Percentiles rank a stretch among this genome's conserved stretches.
Evolutionary conservation across 2,797 vertebrate genomes (phyloP).

Genomic region (Selene dorsalis): DNA sequence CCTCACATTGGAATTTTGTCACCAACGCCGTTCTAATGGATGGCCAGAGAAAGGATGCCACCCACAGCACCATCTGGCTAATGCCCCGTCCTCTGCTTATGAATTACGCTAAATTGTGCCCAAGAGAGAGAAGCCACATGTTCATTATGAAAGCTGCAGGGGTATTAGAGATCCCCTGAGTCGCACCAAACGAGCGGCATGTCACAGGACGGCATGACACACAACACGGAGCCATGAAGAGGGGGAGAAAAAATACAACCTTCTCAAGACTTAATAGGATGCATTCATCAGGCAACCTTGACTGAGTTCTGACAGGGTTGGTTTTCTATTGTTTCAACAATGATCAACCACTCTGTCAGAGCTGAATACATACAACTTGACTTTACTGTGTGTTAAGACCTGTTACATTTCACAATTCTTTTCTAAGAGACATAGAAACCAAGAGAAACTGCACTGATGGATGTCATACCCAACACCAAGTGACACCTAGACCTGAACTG

Average conservation of each 20-base stretch:
- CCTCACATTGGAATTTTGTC: conserved; percentile 77
- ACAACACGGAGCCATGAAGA: conserved; percentile 70
- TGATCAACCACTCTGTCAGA: conserved; percentile 46
- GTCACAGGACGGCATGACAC: conserved; percentile 80
- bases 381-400: conserved; percentile 22
- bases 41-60: conserved; percentile 83
- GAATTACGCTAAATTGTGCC: conserved; percentile 85
- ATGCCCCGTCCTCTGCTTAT: conserved; percentile 84
- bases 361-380: conserved; percentile 13
- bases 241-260: conserved; percentile 33
- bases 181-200: conserved; percentile 79
- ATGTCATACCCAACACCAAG: conserved; percentile 31
- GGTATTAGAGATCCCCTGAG: conserved; percentile 84
- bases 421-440: conserved; percentile 17
- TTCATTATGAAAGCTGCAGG: conserved; percentile 86
- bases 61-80: conserved; percentile 85
- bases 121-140: conserved; percentile 84
- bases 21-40: conserved; percentile 76
- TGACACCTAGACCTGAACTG: conserved; percentile 50
- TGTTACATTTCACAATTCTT: conserved; percentile 7
- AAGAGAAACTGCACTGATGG: conserved; percentile 47
- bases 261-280: conserved; percentile 71
- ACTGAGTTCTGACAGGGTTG: conserved; percentile 61
- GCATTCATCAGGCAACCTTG: conserved; percentile 75
- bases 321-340: conserved; percentile 58